Evolutionary conservation across 2,113 vertebrate genomes (phyloP).

Genomic region (Dissostichus mawsoni): DNA sequence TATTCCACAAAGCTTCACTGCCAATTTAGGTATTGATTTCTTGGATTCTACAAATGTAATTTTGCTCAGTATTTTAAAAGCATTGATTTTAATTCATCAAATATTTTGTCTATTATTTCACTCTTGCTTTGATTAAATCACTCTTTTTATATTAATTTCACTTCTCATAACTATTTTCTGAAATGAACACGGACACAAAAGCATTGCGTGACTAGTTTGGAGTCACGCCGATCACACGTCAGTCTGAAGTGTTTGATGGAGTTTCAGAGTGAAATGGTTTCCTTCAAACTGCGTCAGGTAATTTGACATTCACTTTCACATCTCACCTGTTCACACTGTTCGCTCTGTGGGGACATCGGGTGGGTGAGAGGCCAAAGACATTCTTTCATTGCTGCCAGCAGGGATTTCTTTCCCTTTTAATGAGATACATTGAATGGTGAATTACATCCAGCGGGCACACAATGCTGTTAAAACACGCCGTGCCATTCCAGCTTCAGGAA

Average conservation of each 20-base stretch:
- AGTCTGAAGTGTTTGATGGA: constrained; percentile 3
- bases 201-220: background rate
- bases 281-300: constrained; percentile 31
- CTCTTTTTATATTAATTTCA: background rate
- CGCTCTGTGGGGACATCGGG: constrained; percentile 22
- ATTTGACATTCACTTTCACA: constrained; percentile 40
- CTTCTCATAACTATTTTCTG: background rate
- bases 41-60: background rate
- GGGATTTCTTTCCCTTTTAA: constrained; percentile 27
- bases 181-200: background rate
- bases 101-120: background rate
- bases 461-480: background rate
- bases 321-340: constrained; percentile 35
- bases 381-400: background rate
- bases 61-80: background rate
- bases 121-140: too few species aligned
- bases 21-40: background rate
- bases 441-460: constrained; percentile 38
- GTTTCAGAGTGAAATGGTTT: constrained; percentile 34
- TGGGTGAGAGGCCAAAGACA: constrained; percentile 18
- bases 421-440: constrained; percentile 49
- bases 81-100: background rate
- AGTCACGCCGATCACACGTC: constrained; percentile 10
- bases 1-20: background rate
- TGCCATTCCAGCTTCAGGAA: background rate